phyloP scores from a whole-genome alignment of 1,140 invertebrate species.

The Chelonus insularis region DNA sequence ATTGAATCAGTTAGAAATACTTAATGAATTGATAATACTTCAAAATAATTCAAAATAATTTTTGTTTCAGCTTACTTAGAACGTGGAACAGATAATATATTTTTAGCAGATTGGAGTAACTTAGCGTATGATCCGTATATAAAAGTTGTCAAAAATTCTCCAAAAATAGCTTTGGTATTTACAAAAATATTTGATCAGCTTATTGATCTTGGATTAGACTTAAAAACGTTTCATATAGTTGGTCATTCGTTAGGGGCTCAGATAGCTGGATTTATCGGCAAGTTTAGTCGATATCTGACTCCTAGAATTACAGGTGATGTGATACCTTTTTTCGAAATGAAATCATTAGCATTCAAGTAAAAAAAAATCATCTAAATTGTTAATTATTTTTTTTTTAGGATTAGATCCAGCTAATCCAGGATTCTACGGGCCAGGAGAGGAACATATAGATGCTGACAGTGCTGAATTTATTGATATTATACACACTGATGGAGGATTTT shows the following conservation, averaged over 20 bases:
- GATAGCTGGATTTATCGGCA: conserved; percentile 44
- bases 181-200: conserved; percentile 19
- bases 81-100: conserved; percentile 28
- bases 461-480: conserved; percentile 71
- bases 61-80: conserved; percentile 25
- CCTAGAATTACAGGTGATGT: conserved; percentile 36
- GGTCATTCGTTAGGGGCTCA: conserved; percentile 50
- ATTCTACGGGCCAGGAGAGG: conserved; percentile 63
- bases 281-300: conserved; percentile 21
- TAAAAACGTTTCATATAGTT: conserved; percentile 43
- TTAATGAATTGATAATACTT: too few relatives aligned
- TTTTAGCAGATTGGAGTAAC: conserved; percentile 31
- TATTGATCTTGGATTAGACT: conserved; percentile 27
- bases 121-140: conserved; percentile 26
- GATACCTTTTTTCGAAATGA: too few relatives aligned
- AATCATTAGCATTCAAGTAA: not conserved
- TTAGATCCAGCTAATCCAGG: conserved; percentile 66
- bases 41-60: not conserved
- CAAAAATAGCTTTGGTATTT: conserved; percentile 17
- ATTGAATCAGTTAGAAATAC: too few relatives aligned
- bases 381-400: conserved; percentile 44
- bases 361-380: conserved; percentile 2
- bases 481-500: conserved; percentile 68
- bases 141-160: not conserved
- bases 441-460: conserved; percentile 68